Percentiles rank a stretch among this genome's conserved stretches.
Conservation (phyloP, 92 coral and sea anemone genomes). For the Zoanthus sociatus region DNA sequence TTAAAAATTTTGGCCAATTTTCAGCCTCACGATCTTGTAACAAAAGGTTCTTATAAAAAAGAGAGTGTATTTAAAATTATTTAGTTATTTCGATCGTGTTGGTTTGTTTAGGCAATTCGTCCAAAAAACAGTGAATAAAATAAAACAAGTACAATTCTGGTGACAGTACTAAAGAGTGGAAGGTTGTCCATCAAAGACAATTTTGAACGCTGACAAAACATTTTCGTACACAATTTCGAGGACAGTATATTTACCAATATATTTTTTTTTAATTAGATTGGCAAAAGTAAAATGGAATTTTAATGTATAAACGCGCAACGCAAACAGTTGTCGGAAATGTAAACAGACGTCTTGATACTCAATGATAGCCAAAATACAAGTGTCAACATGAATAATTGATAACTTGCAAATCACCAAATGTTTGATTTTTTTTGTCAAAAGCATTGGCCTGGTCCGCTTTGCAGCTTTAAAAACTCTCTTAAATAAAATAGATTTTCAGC, state of each 20-base stretch:
- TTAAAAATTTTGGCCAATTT: too few species aligned
- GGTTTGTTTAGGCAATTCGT: not conserved
- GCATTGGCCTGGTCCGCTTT: not conserved
- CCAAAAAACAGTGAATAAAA: not conserved
- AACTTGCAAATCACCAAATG: not conserved
- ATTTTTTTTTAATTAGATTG: not conserved
- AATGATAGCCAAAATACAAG: not conserved
- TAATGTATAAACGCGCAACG: not conserved
- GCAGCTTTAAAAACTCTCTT: not conserved
- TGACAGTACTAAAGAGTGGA: too few species aligned
- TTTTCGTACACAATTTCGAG: not conserved
- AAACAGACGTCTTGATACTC: conserved; percentile 1
- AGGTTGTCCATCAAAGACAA: too few species aligned
- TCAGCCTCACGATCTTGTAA: too few species aligned
- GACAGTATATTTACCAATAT: not conserved
- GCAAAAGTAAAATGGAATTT: conserved; percentile 2
- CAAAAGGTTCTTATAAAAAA: too few species aligned
- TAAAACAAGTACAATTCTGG: too few species aligned
- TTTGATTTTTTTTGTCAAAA: not conserved
- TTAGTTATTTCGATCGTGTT: too few species aligned
- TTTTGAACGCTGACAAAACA: not conserved
- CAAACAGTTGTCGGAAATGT: conserved; percentile 15
- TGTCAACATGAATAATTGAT: conserved; percentile 28
- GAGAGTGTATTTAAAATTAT: too few species aligned
- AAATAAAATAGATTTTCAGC: not conserved